phyloP scores from a whole-genome alignment of 1,140 invertebrate species.

The Hyles vespertilio region DNA sequence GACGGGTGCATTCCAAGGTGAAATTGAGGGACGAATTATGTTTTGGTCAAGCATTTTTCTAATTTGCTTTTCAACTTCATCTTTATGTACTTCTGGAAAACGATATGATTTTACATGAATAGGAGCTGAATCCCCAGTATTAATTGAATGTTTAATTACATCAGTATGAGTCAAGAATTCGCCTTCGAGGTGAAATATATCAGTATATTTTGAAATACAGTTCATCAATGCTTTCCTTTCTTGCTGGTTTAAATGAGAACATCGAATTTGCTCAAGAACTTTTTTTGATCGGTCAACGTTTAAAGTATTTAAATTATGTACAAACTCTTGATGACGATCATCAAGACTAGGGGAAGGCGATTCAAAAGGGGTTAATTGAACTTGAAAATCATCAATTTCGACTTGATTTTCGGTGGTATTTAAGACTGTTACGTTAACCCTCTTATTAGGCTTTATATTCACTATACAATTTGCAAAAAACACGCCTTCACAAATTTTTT shows the following conservation, averaged over 20 bases:
- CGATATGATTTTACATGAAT: slow-evolving; percentile 29
- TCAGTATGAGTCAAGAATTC: slow-evolving; percentile 20
- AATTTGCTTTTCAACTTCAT: slow-evolving; percentile 29
- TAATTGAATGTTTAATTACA: slow-evolving; percentile 20
- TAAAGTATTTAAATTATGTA: slow-evolving; percentile 2
- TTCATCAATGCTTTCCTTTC: slow-evolving; percentile 14
- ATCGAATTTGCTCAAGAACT: slow-evolving; percentile 15
- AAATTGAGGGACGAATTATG: slow-evolving; percentile 10
- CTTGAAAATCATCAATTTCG: slow-evolving; percentile 12
- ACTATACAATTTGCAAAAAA: slow-evolving; percentile 25
- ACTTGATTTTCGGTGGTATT: slow-evolving; percentile 20
- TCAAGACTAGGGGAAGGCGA: neutral
- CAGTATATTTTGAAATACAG: slow-evolving; percentile 18
- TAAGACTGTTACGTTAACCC: slow-evolving; percentile 21
- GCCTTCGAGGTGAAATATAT: slow-evolving; percentile 20
- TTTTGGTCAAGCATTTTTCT: slow-evolving; percentile 25
- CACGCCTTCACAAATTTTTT: slow-evolving; percentile 15
- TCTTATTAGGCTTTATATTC: slow-evolving; percentile 21
- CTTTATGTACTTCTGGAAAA: slow-evolving; percentile 26
- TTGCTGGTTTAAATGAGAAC: slow-evolving; percentile 16
- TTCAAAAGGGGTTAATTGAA: slow-evolving; percentile 12
- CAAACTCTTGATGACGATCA: slow-evolving; percentile 8
- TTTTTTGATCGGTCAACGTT: slow-evolving; percentile 4
- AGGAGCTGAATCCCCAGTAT: slow-evolving; percentile 20
- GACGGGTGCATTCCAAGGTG: slow-evolving; percentile 12